Evolutionary conservation across 2,113 vertebrate genomes (phyloP), one percentile per base, ranked within the genome.

Genomic region (Hipposideros armiger): DNA sequence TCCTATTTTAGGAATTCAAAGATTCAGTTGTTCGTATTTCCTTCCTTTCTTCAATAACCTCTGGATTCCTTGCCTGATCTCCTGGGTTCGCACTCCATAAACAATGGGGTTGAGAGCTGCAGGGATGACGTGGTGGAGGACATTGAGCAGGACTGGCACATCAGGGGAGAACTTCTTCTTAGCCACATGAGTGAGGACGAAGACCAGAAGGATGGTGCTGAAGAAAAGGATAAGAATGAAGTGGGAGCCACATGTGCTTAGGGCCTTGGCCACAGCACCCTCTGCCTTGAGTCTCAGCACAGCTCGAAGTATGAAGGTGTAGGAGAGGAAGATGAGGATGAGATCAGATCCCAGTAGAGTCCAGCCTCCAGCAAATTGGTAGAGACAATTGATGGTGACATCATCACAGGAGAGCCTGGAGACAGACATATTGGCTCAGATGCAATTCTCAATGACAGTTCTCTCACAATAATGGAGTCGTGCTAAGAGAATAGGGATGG

Each of bases 361-460:
- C 90, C 95, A 94, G 14, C 81, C 94, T 14, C 85, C 92, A 0
- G 92, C 72, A 36, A 90, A 91, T 0, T 97, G 97, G 22, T 96
- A 96, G 10, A 95, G 22, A 45, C 36, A 60, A 45, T 95, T 97
- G 7, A 97, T 19, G 6, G 17, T 47, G 8, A 94, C 28, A 4
- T 95, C 93, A n/a, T 91, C 89, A 64, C 96, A 96, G 6, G 97
- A 97, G 45, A 97, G 86, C 67, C 84, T 96, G 10, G 96, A 95
- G 32, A 98, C 90, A 11, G 95, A 96, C 19, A 97, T 47, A 36
- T 96, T 97, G 64, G 83, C 90, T 81, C 96, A 98, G 47, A 96
- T 96, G 36, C 96, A 97, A 60, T 97, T 97, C 4, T 94, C 60
- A 28, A 95, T 96, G 28, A 97, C 17, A 30, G 84, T 93, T 58